Evolutionary conservation across 2,113 vertebrate genomes (phyloP).

Genomic region (Xenotilapia leptura): DNA sequence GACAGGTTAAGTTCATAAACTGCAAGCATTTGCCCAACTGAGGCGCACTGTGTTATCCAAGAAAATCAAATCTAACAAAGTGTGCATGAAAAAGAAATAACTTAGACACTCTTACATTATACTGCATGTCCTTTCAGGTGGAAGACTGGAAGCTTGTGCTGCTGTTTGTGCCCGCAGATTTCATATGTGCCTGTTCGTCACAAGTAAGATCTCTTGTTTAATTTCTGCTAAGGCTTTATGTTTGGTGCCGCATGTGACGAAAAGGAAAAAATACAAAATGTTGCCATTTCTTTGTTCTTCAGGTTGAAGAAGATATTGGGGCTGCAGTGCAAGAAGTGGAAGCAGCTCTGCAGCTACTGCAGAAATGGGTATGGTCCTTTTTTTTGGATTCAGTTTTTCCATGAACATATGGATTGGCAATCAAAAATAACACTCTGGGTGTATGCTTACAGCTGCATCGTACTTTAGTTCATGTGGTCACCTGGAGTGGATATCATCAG

Average conservation of each 20-base stretch:
- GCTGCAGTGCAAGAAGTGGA: conserved; percentile 45
- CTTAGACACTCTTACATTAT: background rate
- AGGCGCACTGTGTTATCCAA: background rate
- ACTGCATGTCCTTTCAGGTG: conserved; percentile 10
- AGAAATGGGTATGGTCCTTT: conserved; percentile 38
- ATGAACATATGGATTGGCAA: background rate
- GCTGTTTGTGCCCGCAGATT: conserved; percentile 54
- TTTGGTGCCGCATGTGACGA: too few species aligned
- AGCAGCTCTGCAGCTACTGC: conserved; percentile 44
- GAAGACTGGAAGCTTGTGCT: conserved; percentile 65
- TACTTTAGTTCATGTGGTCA: conserved; percentile 59
- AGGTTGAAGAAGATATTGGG: conserved; percentile 44
- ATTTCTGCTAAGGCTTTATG: background rate
- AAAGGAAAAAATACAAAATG: background rate
- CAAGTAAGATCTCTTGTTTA: conserved; percentile 37
- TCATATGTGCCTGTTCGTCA: conserved; percentile 46
- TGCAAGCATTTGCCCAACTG: background rate
- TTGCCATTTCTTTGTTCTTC: background rate
- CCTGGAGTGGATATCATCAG: conserved; percentile 43
- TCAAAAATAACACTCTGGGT: background rate
- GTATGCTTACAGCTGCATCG: conserved; percentile 47
- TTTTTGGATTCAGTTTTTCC: background rate
- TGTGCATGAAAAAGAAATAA: background rate
- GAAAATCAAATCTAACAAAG: background rate
- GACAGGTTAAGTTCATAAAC: background rate